Evolutionary conservation across 2,888 invertebrate genomes (phyloP), one percentile per base, ranked within the genome.

Genomic region (Acrocyrtus sp.): DNA sequence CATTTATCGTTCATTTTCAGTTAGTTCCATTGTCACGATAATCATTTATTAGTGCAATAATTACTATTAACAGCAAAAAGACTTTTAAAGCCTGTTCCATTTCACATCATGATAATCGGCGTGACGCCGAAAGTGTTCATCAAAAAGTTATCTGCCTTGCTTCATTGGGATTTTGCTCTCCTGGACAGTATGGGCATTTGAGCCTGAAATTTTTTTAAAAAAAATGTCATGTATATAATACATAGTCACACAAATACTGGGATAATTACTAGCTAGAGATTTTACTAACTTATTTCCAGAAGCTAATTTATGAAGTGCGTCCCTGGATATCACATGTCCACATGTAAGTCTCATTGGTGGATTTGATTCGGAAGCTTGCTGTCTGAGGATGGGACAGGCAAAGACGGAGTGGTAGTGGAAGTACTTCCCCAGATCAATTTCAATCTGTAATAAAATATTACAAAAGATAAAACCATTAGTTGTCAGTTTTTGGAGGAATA

Each of bases 161-260:
- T 84, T 98, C 96, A 68, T 92, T 89, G 22, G 96, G 94, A 81
- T 92, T 92, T 84, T 97, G 97, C 85, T 99, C 98, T 84, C 96
- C 91, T 0, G 98, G 98, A 83, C 99, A 99, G 86, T 99, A 99
- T 0, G 98, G 98, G 84, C 99, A 99, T 87, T 99, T 99, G 85
- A 99, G 90, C 84, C 96, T 96, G 87, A 76, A 50, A 66, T 26
- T n/a, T n/a, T n/a, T n/a, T n/a, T n/a, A n/a, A n/a, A n/a, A n/a
- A n/a, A n/a, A n/a, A n/a, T n/a, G n/a, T n/a, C n/a, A n/a, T n/a
- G n/a, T n/a, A n/a, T n/a, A n/a, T n/a, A n/a, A n/a, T n/a, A n/a
- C n/a, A n/a, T n/a, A n/a, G n/a, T n/a, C n/a, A n/a, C n/a, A n/a
- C n/a, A n/a, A n/a, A n/a, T n/a, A n/a, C n/a, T n/a, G n/a, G n/a